Percentiles rank a stretch among this genome's conserved stretches.
phyloP scores from a whole-genome alignment of 2,888 invertebrate species.

The Chromoteleia sp. region DNA sequence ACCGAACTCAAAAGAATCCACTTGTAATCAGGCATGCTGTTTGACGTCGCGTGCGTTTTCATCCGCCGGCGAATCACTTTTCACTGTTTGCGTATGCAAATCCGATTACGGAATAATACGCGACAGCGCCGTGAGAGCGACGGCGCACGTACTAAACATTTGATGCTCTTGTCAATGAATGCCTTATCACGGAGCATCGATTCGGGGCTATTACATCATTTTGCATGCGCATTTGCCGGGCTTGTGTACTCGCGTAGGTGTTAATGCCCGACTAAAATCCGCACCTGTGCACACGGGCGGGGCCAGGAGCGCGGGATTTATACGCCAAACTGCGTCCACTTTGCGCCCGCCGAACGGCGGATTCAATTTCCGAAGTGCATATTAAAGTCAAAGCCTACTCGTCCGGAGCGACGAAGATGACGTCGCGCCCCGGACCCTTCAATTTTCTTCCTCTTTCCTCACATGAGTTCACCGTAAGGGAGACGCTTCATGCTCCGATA shows the following conservation, averaged over 20 bases:
- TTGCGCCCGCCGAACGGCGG: conserved; percentile 62
- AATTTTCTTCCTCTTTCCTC: conserved; percentile 72
- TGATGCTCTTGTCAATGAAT: conserved; percentile 60
- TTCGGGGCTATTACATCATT: conserved; percentile 53
- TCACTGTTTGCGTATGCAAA: conserved; percentile 65
- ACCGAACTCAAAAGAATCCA: conserved; percentile 58
- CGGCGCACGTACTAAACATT: conserved; percentile 51
- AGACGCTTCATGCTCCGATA: conserved; percentile 69
- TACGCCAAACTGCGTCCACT: conserved; percentile 66
- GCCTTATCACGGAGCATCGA: conserved; percentile 61
- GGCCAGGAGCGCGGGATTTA: conserved; percentile 32
- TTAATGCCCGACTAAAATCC: conserved; percentile 55
- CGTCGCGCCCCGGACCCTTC: conserved; percentile 57
- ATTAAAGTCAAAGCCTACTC: conserved; percentile 76
- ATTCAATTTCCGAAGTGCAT: conserved; percentile 79
- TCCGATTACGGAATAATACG: conserved; percentile 65
- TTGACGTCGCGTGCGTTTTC: conserved; percentile 59
- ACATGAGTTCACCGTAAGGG: conserved; percentile 70
- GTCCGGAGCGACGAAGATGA: conserved; percentile 67
- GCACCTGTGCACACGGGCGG: conserved; percentile 59
- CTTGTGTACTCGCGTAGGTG: conserved; percentile 50
- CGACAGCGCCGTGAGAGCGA: conserved; percentile 55
- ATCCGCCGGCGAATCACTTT: conserved; percentile 63
- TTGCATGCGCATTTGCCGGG: conserved; percentile 47
- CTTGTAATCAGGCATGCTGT: conserved; percentile 69